Conservation (phyloP, 2,797 vertebrate genomes). For the Syngnathus rostellatus region DNA sequence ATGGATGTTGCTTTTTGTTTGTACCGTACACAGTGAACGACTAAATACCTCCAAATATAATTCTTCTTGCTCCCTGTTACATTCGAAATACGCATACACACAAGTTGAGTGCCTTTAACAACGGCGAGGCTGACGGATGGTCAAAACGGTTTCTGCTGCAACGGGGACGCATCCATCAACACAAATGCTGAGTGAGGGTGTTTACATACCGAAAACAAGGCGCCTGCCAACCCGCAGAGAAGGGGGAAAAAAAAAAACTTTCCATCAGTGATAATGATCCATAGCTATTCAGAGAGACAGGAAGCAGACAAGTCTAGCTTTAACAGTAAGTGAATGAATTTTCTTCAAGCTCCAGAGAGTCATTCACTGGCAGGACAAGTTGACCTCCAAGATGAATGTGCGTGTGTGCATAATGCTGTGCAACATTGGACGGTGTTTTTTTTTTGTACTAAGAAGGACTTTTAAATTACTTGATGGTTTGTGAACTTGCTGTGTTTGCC, state of each 20-base stretch:
- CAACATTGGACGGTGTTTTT: conserved; percentile 29
- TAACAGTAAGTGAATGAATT: conserved; percentile 59
- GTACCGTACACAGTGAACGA: neutral
- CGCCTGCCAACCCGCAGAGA: conserved; percentile 33
- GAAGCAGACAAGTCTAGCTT: conserved; percentile 49
- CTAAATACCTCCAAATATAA: neutral
- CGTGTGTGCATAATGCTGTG: conserved; percentile 43
- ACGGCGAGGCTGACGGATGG: conserved; percentile 25
- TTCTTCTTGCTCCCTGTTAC: neutral
- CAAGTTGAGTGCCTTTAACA: conserved; percentile 2
- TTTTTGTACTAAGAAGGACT: conserved; percentile 20
- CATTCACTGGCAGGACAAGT: conserved; percentile 51
- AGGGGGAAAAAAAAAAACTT: conserved; percentile 9
- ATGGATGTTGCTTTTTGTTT: neutral
- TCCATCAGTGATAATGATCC: conserved; percentile 56
- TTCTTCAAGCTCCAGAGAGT: conserved; percentile 51
- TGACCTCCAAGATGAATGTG: conserved; percentile 57
- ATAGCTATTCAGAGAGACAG: conserved; percentile 46
- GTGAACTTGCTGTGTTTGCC: conserved; percentile 14
- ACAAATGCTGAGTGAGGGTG: conserved; percentile 43
- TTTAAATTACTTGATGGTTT: conserved; percentile 22
- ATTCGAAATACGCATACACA: neutral
- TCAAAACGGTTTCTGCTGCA: conserved; percentile 36
- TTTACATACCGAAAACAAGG: conserved; percentile 49
- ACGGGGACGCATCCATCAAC: conserved; percentile 50